Evolutionary conservation across 2,888 invertebrate genomes (phyloP).

Genomic region (Hylaea fasciaria): DNA sequence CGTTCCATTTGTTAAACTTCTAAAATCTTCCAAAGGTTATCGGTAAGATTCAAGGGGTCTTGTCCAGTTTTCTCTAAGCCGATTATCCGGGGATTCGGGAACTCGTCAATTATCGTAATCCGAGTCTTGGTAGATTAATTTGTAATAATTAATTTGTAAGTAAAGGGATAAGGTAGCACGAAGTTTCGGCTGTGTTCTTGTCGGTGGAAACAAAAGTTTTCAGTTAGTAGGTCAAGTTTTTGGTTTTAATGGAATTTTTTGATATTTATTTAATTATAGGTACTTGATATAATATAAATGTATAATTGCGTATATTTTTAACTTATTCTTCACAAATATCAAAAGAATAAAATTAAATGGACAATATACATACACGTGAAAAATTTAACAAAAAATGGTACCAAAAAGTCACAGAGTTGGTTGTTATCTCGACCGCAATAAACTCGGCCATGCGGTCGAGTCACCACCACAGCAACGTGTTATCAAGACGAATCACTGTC

Average conservation of each 20-base stretch:
- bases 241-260: not conserved
- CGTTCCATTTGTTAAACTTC: constrained; percentile 37
- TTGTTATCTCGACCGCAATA: too few relatives aligned
- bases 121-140: constrained; percentile 33
- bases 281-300: too few relatives aligned
- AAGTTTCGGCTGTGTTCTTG: constrained; percentile 5
- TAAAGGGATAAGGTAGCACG: constrained; percentile 13
- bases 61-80: constrained; percentile 62
- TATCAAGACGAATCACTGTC: too few relatives aligned
- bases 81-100: constrained; percentile 66
- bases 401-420: too few relatives aligned
- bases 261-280: not conserved
- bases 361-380: too few relatives aligned
- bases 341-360: too few relatives aligned
- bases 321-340: too few relatives aligned
- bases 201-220: not conserved
- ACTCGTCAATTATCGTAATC: constrained; percentile 65
- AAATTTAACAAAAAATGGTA: too few relatives aligned
- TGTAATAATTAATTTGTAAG: constrained; percentile 36
- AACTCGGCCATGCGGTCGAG: too few relatives aligned
- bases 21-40: constrained; percentile 44
- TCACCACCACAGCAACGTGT: too few relatives aligned
- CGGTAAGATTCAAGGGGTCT: constrained; percentile 47
- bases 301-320: too few relatives aligned
- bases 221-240: not conserved